A percentile compares a stretch with the other conserved stretches of the same genome.
Evolutionary conservation across 2,113 vertebrate species (phyloP).

Genomic region (Odocoileus virginianus): DNA sequence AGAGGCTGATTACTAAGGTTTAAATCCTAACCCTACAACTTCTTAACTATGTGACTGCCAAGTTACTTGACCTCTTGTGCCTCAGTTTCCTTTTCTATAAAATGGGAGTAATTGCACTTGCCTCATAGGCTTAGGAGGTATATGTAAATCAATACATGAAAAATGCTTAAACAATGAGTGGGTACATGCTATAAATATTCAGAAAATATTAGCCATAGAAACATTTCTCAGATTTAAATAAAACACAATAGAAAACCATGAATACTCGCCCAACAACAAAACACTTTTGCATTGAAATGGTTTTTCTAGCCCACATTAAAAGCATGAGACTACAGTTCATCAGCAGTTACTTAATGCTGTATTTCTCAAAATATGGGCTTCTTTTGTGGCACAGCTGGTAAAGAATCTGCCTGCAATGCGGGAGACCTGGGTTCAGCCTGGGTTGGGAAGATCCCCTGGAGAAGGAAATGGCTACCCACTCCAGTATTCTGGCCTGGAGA

Average conservation of each 20-base stretch:
- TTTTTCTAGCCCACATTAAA: not conserved
- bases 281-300: not conserved
- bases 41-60: not conserved
- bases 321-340: not conserved
- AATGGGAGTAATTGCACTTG: not conserved
- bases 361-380: not conserved
- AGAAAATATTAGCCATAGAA: not conserved
- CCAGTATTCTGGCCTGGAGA: not conserved
- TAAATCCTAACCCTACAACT: not conserved
- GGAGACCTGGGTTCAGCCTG: not conserved
- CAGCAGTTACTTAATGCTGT: not conserved
- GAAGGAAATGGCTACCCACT: not conserved
- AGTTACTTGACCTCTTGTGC: not conserved
- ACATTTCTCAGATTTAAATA: not conserved
- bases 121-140: not conserved
- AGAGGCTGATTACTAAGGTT: not conserved
- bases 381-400: not conserved
- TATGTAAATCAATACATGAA: not conserved
- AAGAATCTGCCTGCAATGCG: not conserved
- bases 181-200: not conserved
- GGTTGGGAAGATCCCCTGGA: not conserved
- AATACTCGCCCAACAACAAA: not conserved
- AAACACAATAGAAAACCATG: not conserved
- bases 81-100: not conserved
- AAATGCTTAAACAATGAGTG: not conserved